phyloP scores from a whole-genome alignment of 2,113 vertebrate species.

The Callithrix jacchus region DNA sequence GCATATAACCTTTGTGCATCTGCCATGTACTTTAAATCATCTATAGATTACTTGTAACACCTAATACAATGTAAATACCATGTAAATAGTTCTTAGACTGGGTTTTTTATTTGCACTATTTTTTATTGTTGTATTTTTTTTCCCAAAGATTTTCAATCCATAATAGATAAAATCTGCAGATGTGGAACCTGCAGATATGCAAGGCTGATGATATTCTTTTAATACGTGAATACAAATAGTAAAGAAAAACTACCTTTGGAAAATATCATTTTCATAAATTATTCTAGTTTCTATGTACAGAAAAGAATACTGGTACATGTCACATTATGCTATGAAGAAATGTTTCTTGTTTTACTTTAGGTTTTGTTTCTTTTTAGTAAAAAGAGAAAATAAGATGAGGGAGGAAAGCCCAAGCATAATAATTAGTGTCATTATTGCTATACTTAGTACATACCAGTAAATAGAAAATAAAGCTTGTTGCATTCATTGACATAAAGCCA shows the following conservation, averaged over 20 bases:
- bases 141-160: background rate
- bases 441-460: background rate
- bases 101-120: background rate
- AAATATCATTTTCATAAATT: background rate
- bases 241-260: background rate
- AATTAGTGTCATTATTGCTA: background rate
- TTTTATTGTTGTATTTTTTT: background rate
- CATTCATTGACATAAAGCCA: background rate
- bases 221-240: background rate
- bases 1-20: background rate
- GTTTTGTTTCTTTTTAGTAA: constrained; percentile 42
- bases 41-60: background rate
- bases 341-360: constrained; percentile 3
- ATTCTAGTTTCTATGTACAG: background rate
- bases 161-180: background rate
- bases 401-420: background rate
- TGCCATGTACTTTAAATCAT: background rate
- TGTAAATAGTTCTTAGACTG: background rate
- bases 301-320: background rate
- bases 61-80: background rate
- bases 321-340: background rate
- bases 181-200: background rate
- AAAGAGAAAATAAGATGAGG: background rate
- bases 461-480: background rate
- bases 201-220: background rate